phyloP scores from a whole-genome alignment of 1,140 invertebrate genomes.

The Philaenus spumarius region DNA sequence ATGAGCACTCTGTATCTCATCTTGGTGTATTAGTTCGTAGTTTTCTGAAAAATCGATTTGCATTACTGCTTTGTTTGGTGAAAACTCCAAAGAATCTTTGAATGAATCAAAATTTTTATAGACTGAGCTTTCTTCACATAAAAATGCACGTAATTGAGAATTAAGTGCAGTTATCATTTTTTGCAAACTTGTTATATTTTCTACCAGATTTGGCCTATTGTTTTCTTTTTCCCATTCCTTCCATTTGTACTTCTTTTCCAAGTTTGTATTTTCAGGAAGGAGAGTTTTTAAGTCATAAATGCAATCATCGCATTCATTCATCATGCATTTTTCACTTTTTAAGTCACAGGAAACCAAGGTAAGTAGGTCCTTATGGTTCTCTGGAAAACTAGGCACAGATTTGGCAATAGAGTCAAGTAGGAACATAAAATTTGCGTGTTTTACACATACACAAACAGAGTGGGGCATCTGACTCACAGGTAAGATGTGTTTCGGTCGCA shows the following conservation, averaged over 20 bases:
- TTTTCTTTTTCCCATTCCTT: not conserved
- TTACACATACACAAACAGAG: not conserved
- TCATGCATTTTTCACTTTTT: not conserved
- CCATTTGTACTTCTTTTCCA: not conserved
- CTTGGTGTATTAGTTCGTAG: not conserved
- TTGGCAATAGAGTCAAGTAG: not conserved
- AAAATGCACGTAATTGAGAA: not conserved
- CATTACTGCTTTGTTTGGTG: not conserved
- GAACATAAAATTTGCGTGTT: not conserved
- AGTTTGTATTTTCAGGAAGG: not conserved
- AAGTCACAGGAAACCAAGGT: not conserved
- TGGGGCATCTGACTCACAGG: too few species aligned
- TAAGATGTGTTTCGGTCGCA: not conserved
- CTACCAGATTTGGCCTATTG: not conserved
- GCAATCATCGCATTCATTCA: not conserved
- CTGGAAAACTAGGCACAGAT: not conserved
- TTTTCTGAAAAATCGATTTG: not conserved
- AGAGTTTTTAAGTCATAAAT: not conserved
- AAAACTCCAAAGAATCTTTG: not conserved
- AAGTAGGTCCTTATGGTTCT: not conserved
- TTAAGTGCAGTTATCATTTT: not conserved
- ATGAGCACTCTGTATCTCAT: not conserved
- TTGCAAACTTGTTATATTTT: too few species aligned
- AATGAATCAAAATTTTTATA: not conserved
- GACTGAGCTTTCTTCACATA: not conserved